Evolutionary conservation across 2,113 vertebrate genomes (phyloP), one percentile per base, ranked within the genome.

Genomic region (Hepsetus odoe): DNA sequence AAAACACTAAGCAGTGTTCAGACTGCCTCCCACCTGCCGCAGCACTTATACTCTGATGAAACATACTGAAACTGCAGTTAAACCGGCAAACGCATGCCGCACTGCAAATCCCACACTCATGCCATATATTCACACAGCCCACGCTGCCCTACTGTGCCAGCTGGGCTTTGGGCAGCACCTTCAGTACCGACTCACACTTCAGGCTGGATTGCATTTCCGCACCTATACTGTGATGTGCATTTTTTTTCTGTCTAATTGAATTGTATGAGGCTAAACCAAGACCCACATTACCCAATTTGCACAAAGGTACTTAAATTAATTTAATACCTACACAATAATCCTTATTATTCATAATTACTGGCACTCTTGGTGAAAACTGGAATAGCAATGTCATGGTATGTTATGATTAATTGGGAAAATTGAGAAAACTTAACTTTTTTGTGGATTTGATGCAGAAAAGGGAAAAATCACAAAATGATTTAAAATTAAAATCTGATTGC

Each of bases 41-140:
- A 81, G 77, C 67, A 80, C 81, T 65, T 74, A 86, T 24, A 86
- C 76, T 40, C 90, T 91, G 91, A 93, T 92, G 92, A 93, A 93
- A 93, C 89, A 87, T 85, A 83, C 85, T 87, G 89, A 87, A 90
- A 91, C 86, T 84, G 83, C 84, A 87, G 84, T 73, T 86, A 90
- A 89, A 88, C 67, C 85, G 86, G 88, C 80, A 85, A 84, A 81
- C 84, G 66, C 56, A 59, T 75, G 40, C 30, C 46, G 22, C 32
- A 24, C 62, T 49, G 35, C 55, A 58, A 70, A 33, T 68, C 56
- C 56, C 14, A n/a, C 5, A 22, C 24, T 51, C 58, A 74, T 46
- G 28, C 35, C 6, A n/a, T 53, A n/a, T 32, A 26, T 35, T 22
- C 20, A 49, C 46, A 49, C 32, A 18, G 32, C 28, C 1, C 11